Percentiles rank a stretch among this genome's conserved stretches.
phyloP scores from a whole-genome alignment of 2,888 invertebrate species.

The Spialia ferax region DNA sequence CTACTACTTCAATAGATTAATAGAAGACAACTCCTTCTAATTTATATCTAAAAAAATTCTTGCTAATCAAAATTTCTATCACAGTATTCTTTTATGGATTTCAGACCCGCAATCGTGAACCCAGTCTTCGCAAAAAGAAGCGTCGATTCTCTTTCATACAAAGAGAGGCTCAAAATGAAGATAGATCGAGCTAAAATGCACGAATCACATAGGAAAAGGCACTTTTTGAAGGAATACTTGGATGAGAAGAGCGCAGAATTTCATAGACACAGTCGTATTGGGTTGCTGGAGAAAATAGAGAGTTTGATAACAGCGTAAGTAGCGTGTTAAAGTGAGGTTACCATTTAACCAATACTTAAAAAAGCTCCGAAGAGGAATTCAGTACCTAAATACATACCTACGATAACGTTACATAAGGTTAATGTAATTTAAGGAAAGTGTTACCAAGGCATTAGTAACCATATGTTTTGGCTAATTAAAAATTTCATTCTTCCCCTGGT shows the following conservation, averaged over 20 bases:
- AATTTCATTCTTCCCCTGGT: too few species aligned
- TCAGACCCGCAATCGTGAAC: conserved; percentile 63
- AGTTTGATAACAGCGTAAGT: conserved; percentile 83
- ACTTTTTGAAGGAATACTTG: conserved; percentile 62
- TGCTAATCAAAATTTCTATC: not conserved
- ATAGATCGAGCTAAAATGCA: conserved; percentile 73
- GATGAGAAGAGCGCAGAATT: conserved; percentile 71
- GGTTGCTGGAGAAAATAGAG: conserved; percentile 88
- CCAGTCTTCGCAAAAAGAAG: conserved; percentile 77
- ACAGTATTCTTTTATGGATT: conserved; percentile 13
- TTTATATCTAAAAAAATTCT: not conserved
- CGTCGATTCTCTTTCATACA: conserved; percentile 57
- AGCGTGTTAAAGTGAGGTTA: not conserved
- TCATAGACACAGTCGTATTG: conserved; percentile 88
- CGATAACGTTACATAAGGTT: too few species aligned
- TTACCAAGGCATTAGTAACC: too few species aligned
- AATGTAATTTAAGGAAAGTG: too few species aligned
- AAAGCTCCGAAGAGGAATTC: too few species aligned
- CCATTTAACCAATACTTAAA: too few species aligned
- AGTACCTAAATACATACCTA: too few species aligned
- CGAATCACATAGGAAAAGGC: conserved; percentile 57
- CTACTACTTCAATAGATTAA: too few species aligned
- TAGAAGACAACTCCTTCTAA: too few species aligned
- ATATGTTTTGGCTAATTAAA: too few species aligned
- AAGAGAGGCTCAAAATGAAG: conserved; percentile 71